phyloP scores from a whole-genome alignment of 2,797 vertebrate species.

The Poecilia picta region DNA sequence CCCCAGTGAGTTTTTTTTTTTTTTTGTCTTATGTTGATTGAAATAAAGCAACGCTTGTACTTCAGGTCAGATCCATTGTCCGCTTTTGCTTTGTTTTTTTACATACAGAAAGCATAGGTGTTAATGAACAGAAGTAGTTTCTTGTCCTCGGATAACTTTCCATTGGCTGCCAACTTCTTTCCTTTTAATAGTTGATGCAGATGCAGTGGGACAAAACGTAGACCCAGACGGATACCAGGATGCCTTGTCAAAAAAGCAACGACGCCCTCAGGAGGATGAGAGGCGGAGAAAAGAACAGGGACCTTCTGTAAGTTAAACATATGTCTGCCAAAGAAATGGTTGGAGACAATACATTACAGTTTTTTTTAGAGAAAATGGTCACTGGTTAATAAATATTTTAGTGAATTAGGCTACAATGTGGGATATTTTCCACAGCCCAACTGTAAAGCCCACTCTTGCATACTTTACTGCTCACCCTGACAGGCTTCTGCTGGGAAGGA shows the following conservation, averaged over 20 bases:
- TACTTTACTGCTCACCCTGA: neutral
- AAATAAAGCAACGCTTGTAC: neutral
- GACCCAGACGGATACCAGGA: conserved; percentile 90
- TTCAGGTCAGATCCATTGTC: neutral
- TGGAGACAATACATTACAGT: neutral
- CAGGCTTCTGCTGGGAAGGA: neutral
- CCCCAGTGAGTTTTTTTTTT: conserved; percentile 82
- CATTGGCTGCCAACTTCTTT: conserved; percentile 27
- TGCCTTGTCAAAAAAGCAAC: conserved; percentile 92
- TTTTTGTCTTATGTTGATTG: neutral
- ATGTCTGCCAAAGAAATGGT: neutral
- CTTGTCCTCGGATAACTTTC: neutral
- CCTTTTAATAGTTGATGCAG: conserved; percentile 81
- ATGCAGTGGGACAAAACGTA: conserved; percentile 75
- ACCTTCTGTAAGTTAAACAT: conserved; percentile 76
- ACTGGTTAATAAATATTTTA: neutral
- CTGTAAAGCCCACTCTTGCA: neutral
- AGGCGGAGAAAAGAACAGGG: conserved; percentile 94
- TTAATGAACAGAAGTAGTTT: neutral
- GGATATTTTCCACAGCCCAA: neutral
- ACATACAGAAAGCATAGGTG: neutral
- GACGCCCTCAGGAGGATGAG: conserved; percentile 93
- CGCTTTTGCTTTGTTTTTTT: neutral
- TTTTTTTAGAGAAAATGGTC: neutral
- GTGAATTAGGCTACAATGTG: neutral